phyloP scores from a whole-genome alignment of 2,888 invertebrate species.

The Spisula subtruncata region DNA sequence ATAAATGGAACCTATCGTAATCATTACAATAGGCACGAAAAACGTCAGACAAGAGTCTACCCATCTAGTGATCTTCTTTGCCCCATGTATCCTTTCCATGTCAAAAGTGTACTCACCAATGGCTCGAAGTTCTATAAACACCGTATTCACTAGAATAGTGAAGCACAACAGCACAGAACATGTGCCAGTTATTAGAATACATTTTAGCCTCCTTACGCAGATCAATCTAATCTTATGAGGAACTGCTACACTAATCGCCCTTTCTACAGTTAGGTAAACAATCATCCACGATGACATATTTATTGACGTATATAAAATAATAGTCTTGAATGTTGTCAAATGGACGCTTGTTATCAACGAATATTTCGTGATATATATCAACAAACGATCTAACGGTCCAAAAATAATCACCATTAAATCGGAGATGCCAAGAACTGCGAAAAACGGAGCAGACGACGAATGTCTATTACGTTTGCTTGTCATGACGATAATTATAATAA shows the following conservation, averaged over 20 bases:
- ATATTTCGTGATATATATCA: not conserved
- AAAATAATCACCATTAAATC: not conserved
- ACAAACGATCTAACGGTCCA: not conserved
- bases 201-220: not conserved
- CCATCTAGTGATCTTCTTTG: not conserved
- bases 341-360: not conserved
- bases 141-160: not conserved
- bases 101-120: not conserved
- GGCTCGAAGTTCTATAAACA: not conserved
- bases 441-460: not conserved
- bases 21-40: not conserved
- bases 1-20: not conserved
- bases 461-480: no score
- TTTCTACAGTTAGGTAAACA: not conserved
- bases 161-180: not conserved
- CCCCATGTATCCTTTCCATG: not conserved
- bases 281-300: not conserved
- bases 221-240: constrained; percentile 3
- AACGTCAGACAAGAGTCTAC: not conserved
- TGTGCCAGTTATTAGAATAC: not conserved
- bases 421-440: not conserved
- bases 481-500: not conserved
- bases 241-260: not conserved
- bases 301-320: not conserved
- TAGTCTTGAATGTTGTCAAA: not conserved